Percentiles rank a stretch among this genome's conserved stretches.
Conservation (phyloP, 1,140 invertebrate genomes). For the Drosophila teissieri region DNA sequence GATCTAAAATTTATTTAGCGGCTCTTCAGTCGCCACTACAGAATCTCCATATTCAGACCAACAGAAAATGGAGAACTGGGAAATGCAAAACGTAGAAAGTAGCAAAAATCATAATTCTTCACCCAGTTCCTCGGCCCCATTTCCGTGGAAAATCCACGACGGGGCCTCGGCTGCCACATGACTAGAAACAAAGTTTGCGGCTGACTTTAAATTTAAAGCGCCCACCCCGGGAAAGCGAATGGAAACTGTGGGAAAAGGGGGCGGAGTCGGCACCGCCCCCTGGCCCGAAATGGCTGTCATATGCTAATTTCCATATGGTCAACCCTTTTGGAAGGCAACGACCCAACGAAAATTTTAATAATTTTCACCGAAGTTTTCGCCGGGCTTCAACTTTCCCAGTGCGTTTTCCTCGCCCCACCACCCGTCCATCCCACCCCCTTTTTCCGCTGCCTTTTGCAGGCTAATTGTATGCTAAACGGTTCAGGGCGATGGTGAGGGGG, state of each 20-base stretch:
- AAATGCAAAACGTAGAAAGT: too few species aligned
- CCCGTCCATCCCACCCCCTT: neutral
- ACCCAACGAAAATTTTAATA: constrained; percentile 79
- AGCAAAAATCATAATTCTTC: constrained; percentile 75
- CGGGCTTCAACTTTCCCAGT: constrained; percentile 49
- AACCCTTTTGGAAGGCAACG: constrained; percentile 68
- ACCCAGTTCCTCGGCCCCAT: constrained; percentile 20
- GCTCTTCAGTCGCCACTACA: too few species aligned
- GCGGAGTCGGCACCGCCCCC: neutral
- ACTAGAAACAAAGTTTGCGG: constrained; percentile 57
- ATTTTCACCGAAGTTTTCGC: constrained; percentile 77
- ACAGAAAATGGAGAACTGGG: too few species aligned
- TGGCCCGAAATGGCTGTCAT: constrained; percentile 62
- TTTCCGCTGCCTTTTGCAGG: constrained; percentile 54
- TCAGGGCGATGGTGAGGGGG: constrained; percentile 28
- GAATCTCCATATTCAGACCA: too few species aligned
- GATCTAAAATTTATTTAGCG: too few species aligned
- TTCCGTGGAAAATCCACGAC: constrained; percentile 24
- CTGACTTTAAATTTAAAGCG: constrained; percentile 66
- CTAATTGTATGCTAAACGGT: constrained; percentile 82
- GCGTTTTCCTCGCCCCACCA: neutral
- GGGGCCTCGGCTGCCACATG: constrained; percentile 48
- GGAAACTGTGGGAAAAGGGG: constrained; percentile 3
- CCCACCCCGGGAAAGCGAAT: constrained; percentile 4
- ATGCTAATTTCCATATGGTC: constrained; percentile 83